A percentile compares a stretch with the other conserved stretches of the same genome.
Conservation (phyloP, 35 echinoderm and acorn worm genomes). For the Acanthaster planci region DNA sequence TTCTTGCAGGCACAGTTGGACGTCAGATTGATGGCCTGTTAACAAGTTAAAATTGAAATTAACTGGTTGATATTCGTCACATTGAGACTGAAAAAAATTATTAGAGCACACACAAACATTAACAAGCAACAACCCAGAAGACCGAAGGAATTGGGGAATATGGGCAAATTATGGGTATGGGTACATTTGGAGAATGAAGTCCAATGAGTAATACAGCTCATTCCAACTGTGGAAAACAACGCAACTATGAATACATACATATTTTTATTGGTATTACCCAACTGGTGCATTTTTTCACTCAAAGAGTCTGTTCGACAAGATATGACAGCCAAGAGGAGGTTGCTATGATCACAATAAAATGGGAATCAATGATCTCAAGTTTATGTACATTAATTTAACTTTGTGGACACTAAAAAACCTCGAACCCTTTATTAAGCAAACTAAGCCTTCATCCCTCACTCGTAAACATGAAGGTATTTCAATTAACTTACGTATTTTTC, state of each 20-base stretch:
- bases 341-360: not conserved
- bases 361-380: not conserved
- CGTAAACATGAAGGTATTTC: not conserved
- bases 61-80: not conserved
- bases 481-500: not conserved
- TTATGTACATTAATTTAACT: not conserved
- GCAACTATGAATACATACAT: too few species aligned
- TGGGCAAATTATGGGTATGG: too few species aligned
- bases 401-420: not conserved
- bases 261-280: too few species aligned
- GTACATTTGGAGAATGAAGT: too few species aligned
- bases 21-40: not conserved
- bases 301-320: not conserved
- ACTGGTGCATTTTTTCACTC: too few species aligned
- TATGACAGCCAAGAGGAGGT: not conserved
- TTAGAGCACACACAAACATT: not conserved
- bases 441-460: too few species aligned
- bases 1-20: conserved; percentile 19
- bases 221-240: too few species aligned
- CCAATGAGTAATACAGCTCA: too few species aligned
- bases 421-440: not conserved
- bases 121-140: not conserved
- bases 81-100: not conserved
- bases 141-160: too few species aligned
- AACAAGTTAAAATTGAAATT: not conserved